Evolutionary conservation across 2,113 vertebrate species (phyloP).

Genomic region (Sisor rabdophorus): DNA sequence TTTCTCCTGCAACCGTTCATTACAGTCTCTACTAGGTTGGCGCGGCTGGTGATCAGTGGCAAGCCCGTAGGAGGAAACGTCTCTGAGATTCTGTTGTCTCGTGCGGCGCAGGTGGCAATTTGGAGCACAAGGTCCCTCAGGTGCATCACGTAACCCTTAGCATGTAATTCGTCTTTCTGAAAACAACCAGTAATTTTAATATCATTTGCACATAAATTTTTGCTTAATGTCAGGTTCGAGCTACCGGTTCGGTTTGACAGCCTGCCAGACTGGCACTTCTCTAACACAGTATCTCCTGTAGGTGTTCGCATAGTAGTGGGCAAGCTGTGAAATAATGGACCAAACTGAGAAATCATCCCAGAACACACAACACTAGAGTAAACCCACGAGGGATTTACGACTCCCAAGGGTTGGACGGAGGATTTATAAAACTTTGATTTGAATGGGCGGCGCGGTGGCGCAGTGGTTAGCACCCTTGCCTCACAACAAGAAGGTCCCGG

Average conservation of each 20-base stretch:
- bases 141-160: constrained; percentile 1
- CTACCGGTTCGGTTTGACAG: constrained; percentile 13
- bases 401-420: background rate
- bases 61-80: constrained; percentile 25
- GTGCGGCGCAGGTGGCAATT: constrained; percentile 31
- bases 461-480: too few relatives aligned
- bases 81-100: constrained; percentile 11
- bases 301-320: constrained; percentile 17
- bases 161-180: constrained; percentile 32
- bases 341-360: constrained; percentile 17
- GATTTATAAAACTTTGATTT: constrained; percentile 13
- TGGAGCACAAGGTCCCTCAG: constrained; percentile 19
- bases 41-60: background rate
- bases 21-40: constrained; percentile 18
- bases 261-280: constrained; percentile 1
- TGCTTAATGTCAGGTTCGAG: constrained; percentile 33
- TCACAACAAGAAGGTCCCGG: too few relatives aligned
- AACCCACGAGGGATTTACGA: background rate
- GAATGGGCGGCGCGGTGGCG: too few relatives aligned
- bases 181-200: constrained; percentile 36
- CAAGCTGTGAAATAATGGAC: constrained; percentile 27
- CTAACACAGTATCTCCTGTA: background rate
- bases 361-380: background rate
- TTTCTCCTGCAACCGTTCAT: constrained; percentile 25
- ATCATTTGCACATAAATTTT: constrained; percentile 43